Percentiles rank a stretch among this genome's conserved stretches.
Evolutionary conservation across 2,888 invertebrate genomes (phyloP).

Genomic region (Phrixothrix hirtus): DNA sequence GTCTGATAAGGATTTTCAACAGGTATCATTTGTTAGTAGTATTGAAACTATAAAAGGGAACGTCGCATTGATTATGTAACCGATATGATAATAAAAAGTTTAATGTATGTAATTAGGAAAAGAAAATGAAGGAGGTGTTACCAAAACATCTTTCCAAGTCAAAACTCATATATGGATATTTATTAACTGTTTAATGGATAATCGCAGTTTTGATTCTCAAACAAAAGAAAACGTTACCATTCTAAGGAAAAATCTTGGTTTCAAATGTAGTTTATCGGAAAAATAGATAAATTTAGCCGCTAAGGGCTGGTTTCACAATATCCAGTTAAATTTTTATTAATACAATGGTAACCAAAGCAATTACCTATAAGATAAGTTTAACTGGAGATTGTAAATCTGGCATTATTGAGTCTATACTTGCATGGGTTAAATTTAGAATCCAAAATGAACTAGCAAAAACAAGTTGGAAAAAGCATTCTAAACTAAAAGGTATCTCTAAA

Average conservation of each 20-base stretch:
- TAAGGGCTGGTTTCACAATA: too few relatives aligned
- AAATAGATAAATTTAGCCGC: constrained; percentile 79
- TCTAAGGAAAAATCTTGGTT: constrained; percentile 92
- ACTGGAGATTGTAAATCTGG: too few relatives aligned
- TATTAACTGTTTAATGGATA: constrained; percentile 95
- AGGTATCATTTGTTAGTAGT: constrained; percentile 97
- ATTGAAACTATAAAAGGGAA: constrained; percentile 99
- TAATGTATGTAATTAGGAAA: constrained; percentile 60
- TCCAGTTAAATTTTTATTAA: too few relatives aligned
- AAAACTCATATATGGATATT: constrained; percentile 98
- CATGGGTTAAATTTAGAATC: constrained; percentile 96
- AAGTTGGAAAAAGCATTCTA: constrained; percentile 81
- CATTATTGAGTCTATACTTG: constrained; percentile 89
- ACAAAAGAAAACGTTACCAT: constrained; percentile 99
- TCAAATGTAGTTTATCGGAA: constrained; percentile 84
- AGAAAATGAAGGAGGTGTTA: constrained; percentile 68
- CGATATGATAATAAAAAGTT: constrained; percentile 85
- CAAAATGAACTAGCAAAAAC: constrained; percentile 88
- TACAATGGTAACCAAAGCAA: too few relatives aligned
- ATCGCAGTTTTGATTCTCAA: constrained; percentile 99
- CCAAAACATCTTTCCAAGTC: constrained; percentile 90
- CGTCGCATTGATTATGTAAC: constrained; percentile 94
- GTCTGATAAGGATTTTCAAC: constrained; percentile 87
- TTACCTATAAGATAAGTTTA: too few relatives aligned
- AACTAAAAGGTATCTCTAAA: constrained; percentile 91